Conservation (phyloP, 2,797 vertebrate genomes). For the Ctenopoma multispine region DNA sequence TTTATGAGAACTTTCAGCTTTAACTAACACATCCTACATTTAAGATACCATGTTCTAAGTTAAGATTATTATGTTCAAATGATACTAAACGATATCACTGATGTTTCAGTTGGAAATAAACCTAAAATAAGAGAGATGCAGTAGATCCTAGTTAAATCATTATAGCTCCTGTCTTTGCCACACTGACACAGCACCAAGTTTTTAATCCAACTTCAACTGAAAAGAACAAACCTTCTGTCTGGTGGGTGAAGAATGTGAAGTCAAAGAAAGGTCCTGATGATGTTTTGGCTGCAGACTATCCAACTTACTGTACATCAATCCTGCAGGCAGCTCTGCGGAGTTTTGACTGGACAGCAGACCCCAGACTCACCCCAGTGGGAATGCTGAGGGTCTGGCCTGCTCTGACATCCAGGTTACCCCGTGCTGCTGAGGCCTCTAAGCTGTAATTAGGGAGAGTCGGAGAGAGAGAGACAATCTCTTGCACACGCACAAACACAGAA, state of each 20-base stretch:
- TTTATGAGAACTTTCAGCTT: too few relatives aligned
- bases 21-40: too few relatives aligned
- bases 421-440: constrained; percentile 61
- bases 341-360: constrained; percentile 71
- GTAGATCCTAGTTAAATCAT: background rate
- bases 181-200: constrained; percentile 2
- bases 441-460: constrained; percentile 73
- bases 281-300: constrained; percentile 68
- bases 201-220: constrained; percentile 34
- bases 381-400: constrained; percentile 68
- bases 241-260: constrained; percentile 68
- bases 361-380: constrained; percentile 75
- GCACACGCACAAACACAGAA: constrained; percentile 5
- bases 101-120: too few relatives aligned
- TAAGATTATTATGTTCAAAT: too few relatives aligned
- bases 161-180: constrained; percentile 5
- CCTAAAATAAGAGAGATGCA: too few relatives aligned
- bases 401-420: constrained; percentile 71
- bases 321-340: constrained; percentile 46
- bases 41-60: too few relatives aligned
- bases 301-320: constrained; percentile 68
- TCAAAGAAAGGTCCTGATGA: constrained; percentile 68
- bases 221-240: constrained; percentile 45
- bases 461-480: constrained; percentile 22
- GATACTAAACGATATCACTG: too few relatives aligned